Conservation (phyloP, 2,888 invertebrate genomes). For the Oscheius myriophilus region DNA sequence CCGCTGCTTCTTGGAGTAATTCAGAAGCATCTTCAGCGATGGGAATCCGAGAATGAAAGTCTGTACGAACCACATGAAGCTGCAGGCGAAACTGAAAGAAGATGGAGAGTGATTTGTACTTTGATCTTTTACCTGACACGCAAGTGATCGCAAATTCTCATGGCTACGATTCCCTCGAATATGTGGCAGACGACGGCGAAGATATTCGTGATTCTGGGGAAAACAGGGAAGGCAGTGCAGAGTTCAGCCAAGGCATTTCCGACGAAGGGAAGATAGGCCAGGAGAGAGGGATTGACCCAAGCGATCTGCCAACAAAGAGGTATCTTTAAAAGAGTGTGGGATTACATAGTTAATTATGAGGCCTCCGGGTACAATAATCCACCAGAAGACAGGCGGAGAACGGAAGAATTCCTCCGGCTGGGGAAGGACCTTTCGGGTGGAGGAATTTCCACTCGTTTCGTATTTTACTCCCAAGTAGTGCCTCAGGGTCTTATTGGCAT, state of each 20-base stretch:
- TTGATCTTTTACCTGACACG: constrained; percentile 42
- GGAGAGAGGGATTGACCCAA: constrained; percentile 51
- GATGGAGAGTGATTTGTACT: too few species aligned
- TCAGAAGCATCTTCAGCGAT: constrained; percentile 52
- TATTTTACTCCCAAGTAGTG: constrained; percentile 59
- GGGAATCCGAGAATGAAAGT: constrained; percentile 67
- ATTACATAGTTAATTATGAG: constrained; percentile 60
- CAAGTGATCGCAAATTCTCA: constrained; percentile 57
- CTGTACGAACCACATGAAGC: constrained; percentile 65
- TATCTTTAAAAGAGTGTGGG: not conserved
- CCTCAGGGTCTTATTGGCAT: constrained; percentile 56
- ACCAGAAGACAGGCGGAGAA: constrained; percentile 53
- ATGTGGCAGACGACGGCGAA: constrained; percentile 60
- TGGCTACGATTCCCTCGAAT: constrained; percentile 59
- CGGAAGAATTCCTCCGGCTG: constrained; percentile 19
- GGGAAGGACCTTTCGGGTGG: constrained; percentile 23
- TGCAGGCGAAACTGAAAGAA: constrained; percentile 50
- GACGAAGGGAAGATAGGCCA: constrained; percentile 40
- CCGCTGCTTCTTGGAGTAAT: constrained; percentile 15
- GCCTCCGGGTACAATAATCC: constrained; percentile 57
- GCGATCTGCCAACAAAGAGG: constrained; percentile 13
- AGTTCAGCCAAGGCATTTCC: constrained; percentile 43
- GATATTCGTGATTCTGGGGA: constrained; percentile 53
- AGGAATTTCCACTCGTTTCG: constrained; percentile 32
- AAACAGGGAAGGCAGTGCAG: constrained; percentile 31